Evolutionary conservation across 2,113 vertebrate species (phyloP), one percentile per base, ranked within the genome.

Genomic region (Catagonus wagneri): DNA sequence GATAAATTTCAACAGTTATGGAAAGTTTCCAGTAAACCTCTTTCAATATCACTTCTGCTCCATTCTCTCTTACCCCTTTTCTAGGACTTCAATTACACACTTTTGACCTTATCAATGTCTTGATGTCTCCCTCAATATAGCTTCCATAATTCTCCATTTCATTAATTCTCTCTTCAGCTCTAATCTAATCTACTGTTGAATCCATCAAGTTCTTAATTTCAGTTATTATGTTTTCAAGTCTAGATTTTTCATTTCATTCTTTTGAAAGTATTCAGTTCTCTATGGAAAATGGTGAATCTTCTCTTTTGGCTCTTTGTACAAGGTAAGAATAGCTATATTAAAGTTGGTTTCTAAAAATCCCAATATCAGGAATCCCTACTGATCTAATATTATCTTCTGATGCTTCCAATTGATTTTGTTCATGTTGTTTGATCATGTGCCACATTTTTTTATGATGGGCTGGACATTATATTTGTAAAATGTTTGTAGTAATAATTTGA

Each of bases 201-300:
- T 36, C 20, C 36, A 89, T 50, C 50, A 84, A 85, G 25, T 56
- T 76, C 72, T 54, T 94, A 88, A 88, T 84, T 91, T 84, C 52
- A 69, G 32, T 81, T 39, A 60, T 23, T 20, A 56, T 66, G 86
- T 66, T 90, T 94, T 52, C 44, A 78, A 90, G 32, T 34, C 15
- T 16, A 61, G n/a, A 80, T 86, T 90, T 87, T 94, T 72, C 69
- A 44, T 65, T 54, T 75, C 27, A 44, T 76, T 83, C 29, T 83
- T 79, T 71, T 69, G 23, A 39, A 94, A 50, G 12, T 56, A 87
- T 68, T 72, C 16, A 87, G 32, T 72, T 93, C 60, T 39, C 80
- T 83, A 14, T 69, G 88, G 44, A 96, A 94, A 96, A 96, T 54
- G 23, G 20, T 90, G 32, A 84, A 52, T 32, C 54, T 75, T 89